Base-by-base conservation (phyloP, 2,888 invertebrate species). In the Nymphalis urticae region DNA sequence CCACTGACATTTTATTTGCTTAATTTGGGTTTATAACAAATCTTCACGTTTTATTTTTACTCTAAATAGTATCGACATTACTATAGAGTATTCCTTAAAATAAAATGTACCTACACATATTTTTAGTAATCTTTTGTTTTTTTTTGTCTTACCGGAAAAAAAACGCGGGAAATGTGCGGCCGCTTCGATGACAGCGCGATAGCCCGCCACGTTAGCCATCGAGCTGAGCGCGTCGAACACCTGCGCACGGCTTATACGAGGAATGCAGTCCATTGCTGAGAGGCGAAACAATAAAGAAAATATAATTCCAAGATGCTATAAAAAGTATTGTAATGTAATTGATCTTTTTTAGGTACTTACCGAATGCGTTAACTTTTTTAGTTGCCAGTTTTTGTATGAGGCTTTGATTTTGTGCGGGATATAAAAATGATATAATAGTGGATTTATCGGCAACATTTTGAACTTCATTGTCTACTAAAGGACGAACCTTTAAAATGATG, bases 161-260 rank as follows among this genome's bases (percentile, higher is more conserved):
- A 98, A 98, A 76, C 97, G 92, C n/a, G 97, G 97, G 86, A 97
- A 98, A 82, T 97, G 94, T 76, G 97, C 97, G 0, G 97, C 96
- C 10, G 97, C 97, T 89, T 97, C 97, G 42, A 98, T 94, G 17
- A 98, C 97, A 1, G 97, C 97, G 62, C 97, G 94, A 88, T 98
- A 98, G 6, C 97, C 97, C 36, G 97, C 94, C 73, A 98, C 96
- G 83, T 98, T 98, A 0, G 97, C 97, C 98, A 98, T 98, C 0
- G 97, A 97, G 82, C 97, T 97, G 4, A 98, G 93, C 0, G 96
- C 97, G 85, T 98, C 97, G 86, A 97, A 98, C 1, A 97, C 97
- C 89, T 98, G 97, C 24, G 98, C 98, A 72, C 97, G 93, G 73
- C 96, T 96, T 75, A 98, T 97, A 63, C 98, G 94, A 0, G 97